A percentile compares a stretch with the other conserved stretches of the same genome.
Conservation (phyloP, 2,113 vertebrate genomes). For the Tonatia bakeri region DNA sequence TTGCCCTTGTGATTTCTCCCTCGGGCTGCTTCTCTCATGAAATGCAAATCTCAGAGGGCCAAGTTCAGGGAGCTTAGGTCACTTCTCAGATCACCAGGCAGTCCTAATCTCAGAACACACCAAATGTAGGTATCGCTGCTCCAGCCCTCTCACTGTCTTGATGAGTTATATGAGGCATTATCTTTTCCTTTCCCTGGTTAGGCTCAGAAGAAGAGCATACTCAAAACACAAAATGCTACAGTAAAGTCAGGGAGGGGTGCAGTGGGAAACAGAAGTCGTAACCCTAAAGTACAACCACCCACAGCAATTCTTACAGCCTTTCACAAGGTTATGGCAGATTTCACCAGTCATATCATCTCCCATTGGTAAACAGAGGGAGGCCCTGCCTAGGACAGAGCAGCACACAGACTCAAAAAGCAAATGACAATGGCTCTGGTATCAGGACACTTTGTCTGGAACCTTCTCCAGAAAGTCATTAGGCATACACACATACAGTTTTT, state of each 20-base stretch:
- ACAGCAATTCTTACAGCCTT: neutral
- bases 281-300: neutral
- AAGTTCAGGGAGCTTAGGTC: constrained; percentile 1
- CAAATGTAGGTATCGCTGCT: constrained; percentile 48
- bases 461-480: neutral
- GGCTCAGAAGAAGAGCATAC: neutral
- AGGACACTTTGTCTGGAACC: neutral
- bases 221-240: neutral
- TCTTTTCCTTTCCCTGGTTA: neutral
- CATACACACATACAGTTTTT: neutral
- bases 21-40: constrained; percentile 56
- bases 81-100: constrained; percentile 50
- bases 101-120: constrained; percentile 24
- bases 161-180: neutral
- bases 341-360: neutral
- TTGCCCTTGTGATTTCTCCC: constrained; percentile 57
- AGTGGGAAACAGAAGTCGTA: neutral
- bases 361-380: neutral
- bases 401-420: neutral
- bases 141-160: constrained; percentile 12
- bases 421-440: neutral
- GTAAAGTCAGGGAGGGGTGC: neutral
- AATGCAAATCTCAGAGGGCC: constrained; percentile 59
- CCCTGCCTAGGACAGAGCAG: neutral
- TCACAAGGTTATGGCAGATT: neutral